phyloP scores from a whole-genome alignment of 2,113 vertebrate genomes.

The Daboia siamensis region DNA sequence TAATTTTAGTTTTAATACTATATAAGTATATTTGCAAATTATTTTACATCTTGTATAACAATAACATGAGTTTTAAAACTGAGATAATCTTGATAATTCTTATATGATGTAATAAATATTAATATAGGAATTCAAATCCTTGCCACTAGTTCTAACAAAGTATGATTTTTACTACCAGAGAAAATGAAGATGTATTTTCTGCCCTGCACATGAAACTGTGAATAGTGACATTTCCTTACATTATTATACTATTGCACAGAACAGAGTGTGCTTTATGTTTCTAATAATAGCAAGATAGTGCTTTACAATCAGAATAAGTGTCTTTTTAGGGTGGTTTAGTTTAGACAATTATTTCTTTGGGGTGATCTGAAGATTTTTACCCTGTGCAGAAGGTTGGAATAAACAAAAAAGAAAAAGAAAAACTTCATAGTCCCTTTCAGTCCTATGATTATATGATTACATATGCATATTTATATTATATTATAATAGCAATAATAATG shows the following conservation, averaged over 20 bases:
- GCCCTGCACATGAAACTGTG: neutral
- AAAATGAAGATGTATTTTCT: neutral
- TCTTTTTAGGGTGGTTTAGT: constrained; percentile 22
- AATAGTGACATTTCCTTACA: constrained; percentile 24
- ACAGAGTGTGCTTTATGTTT: neutral
- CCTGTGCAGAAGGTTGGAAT: neutral
- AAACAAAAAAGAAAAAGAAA: neutral
- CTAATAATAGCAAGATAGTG: neutral
- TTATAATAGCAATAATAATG: neutral
- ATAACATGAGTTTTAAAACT: neutral
- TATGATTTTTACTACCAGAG: neutral
- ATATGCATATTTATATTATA: neutral
- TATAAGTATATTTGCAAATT: neutral
- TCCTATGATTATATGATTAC: neutral
- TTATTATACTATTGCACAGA: constrained; percentile 6
- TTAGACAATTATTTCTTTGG: neutral
- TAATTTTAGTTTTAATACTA: neutral
- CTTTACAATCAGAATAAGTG: constrained; percentile 8
- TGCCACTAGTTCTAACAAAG: neutral
- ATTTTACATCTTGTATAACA: neutral
- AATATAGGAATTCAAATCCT: neutral
- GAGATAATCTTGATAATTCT: constrained; percentile 24
- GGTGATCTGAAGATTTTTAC: neutral
- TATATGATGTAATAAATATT: neutral
- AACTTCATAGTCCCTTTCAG: neutral